These are phyloP conservation scores for Hydrotaea cyrtoneurina DNA, from an alignment of 2,888 invertebrate species.

Conservation along the genomic window DNA sequence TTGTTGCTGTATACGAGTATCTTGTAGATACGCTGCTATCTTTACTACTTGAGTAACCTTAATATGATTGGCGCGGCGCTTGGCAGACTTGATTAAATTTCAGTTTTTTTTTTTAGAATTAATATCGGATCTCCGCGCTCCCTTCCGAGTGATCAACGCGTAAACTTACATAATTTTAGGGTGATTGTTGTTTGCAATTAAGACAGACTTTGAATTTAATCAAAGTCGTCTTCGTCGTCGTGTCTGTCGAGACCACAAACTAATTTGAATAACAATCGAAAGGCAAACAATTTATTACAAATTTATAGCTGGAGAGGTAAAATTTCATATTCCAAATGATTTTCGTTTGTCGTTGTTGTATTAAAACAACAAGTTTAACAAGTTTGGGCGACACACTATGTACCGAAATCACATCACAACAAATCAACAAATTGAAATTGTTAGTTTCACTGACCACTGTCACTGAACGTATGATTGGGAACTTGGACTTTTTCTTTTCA, in stretches of 20 bases:
- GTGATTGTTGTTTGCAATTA: not conserved
- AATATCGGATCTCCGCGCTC: not conserved
- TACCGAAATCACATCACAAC: constrained; percentile 40
- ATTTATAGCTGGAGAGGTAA: constrained; percentile 17
- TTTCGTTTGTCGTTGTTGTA: constrained; percentile 29
- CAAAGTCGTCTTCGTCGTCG: not conserved
- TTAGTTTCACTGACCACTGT: constrained; percentile 62
- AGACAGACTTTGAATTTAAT: constrained; percentile 21
- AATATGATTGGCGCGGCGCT: constrained; percentile 30
- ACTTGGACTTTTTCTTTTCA: not conserved
- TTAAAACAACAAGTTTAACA: constrained; percentile 64
- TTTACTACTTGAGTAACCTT: constrained; percentile 21
- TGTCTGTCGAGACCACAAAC: constrained; percentile 18
- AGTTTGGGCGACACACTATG: constrained; percentile 53
- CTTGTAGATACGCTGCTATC: constrained; percentile 21
- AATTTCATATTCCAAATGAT: constrained; percentile 31
- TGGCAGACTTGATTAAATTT: constrained; percentile 35
- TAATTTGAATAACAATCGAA: constrained; percentile 47
- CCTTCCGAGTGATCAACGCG: not conserved
- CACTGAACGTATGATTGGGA: not conserved
- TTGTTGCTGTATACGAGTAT: constrained; percentile 5
- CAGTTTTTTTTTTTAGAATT: constrained; percentile 29
- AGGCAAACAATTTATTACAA: constrained; percentile 17
- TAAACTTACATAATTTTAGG: constrained; percentile 26
- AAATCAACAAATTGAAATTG: constrained; percentile 51